Evolutionary conservation across 2,113 vertebrate species (phyloP), one percentile per base, ranked within the genome.

Genomic region (Carassius auratus): DNA sequence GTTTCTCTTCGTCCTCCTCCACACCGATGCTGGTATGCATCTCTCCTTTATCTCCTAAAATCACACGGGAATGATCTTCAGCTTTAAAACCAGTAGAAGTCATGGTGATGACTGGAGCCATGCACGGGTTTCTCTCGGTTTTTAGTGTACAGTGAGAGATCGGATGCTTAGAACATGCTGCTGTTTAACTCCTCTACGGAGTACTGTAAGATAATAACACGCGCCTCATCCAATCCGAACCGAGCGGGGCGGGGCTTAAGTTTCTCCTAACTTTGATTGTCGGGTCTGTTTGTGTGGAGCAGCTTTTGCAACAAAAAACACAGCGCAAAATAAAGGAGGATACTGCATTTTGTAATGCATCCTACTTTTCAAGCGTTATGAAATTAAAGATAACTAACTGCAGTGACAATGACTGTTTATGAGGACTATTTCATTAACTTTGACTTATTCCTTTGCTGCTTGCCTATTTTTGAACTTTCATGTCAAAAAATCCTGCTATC

Each of bases 71-170:
- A 81, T 90, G 78, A 50, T 91, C 89, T 26, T 96, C 96, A 93
- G 97, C 96, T 33, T 33, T 42, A 42, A 21, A 42, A 4, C 36
- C 36, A n/a, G 26, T 17, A 76, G 95, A 93, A 89, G 95, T 97
- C 97, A 98, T 97, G 90, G 92, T 94, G 92, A 91, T 92, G 93
- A 93, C 94, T 92, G 97, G 97, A 96, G 96, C 97, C 96, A 97
- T 97, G 95, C 96, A 96, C 95, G 94, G 93, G 88, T 38, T 23
- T 61, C 82, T 19, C 23, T 68, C 71, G 80, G 82, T 62, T 68
- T 50, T 81, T 23, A 66, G 86, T 57, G 8, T 62, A 48, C 45
- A 33, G 78, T 42, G 50, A 68, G 52, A 42, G 69, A 73, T 71
- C 85, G 83, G 86, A 85, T 77, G 36, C 87, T 86, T 89, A 93